These are phyloP conservation scores for Lissonota sp. DNA, from an alignment of 2,888 invertebrate genomes.

Conservation along the genomic window DNA sequence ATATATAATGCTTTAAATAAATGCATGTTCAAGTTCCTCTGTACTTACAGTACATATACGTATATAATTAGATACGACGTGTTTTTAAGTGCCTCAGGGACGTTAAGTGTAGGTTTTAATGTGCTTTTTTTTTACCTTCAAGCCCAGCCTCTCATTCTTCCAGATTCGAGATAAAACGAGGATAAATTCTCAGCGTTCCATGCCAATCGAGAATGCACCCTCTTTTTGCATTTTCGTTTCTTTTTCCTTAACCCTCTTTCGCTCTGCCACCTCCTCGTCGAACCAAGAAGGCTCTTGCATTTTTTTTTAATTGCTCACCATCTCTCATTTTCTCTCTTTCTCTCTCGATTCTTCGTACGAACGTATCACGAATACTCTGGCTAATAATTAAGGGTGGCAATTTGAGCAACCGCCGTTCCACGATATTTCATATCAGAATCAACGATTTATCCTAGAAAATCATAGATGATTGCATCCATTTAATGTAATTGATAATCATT, in stretches of 20 bases:
- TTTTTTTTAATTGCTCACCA: conserved; percentile 21
- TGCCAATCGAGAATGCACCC: conserved; percentile 32
- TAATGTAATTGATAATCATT: too few species aligned
- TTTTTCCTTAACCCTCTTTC: not conserved
- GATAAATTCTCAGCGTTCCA: conserved; percentile 28
- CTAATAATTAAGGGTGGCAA: too few species aligned
- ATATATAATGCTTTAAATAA: too few species aligned
- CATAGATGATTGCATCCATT: too few species aligned
- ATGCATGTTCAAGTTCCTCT: too few species aligned
- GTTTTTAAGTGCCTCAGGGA: conserved; percentile 13
- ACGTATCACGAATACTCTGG: not conserved
- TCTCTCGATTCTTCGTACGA: not conserved
- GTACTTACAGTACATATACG: not conserved
- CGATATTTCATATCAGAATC: too few species aligned
- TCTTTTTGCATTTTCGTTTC: not conserved
- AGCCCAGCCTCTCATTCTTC: conserved; percentile 41
- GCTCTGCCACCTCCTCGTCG: not conserved
- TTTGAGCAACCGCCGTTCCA: too few species aligned
- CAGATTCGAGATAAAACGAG: conserved; percentile 52
- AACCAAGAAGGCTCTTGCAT: conserved; percentile 13
- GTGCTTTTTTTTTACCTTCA: conserved; percentile 22
- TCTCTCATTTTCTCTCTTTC: not conserved
- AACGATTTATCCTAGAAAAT: too few species aligned
- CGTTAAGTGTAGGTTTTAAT: not conserved
- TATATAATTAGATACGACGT: not conserved